Base-by-base conservation (phyloP, 2,797 vertebrate genomes). In the Pagetopsis macropterus region DNA sequence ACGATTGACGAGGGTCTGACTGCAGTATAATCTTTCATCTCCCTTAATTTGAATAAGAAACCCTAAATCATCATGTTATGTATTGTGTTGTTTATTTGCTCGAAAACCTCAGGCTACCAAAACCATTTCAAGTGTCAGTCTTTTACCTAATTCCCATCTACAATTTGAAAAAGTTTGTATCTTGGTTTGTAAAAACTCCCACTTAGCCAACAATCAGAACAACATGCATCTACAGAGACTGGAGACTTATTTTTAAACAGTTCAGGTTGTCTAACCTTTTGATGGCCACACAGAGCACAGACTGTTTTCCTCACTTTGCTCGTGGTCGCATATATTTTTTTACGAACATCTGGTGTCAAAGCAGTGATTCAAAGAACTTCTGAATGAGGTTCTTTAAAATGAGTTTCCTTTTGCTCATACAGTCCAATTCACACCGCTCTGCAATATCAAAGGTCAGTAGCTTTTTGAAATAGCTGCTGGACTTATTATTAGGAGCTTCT, bases 181-280 rank as follows among this genome's bases (percentile, higher is more conserved):
- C 40, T 4, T 17, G 17, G 23, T 60, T 23, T 37, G 14, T 33
- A 33, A 33, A 33, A 33, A 33, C 33, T 33, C 33, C 33, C 6
- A 33, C 33, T 33, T 6, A 33, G 43, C 27, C 54, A n/a, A 40
- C 2, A 3, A 6, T 61, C 17, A 2, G 9, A 40, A 40, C 41
- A 41, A 15, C 33, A 31, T 12, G 3, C 6, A 21, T 13, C 17
- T 4, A 23, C 14, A 48, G 50, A 48, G 50, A 62, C 56, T 19
- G 11, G 17, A 57, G 37, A 49, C 19, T 21, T 31, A 10, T 33
- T 40, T 54, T 48, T 12, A 46, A 67, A 19, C 27, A 2, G 4
- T 37, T 54, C 19, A 40, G 49, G 41, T 17, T 76, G 50, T 43
- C 50, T 55, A 27, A 52, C 51, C 46, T 56, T 54, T 21, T 31